phyloP scores from a whole-genome alignment of 2,113 vertebrate species.

The Pica pica region DNA sequence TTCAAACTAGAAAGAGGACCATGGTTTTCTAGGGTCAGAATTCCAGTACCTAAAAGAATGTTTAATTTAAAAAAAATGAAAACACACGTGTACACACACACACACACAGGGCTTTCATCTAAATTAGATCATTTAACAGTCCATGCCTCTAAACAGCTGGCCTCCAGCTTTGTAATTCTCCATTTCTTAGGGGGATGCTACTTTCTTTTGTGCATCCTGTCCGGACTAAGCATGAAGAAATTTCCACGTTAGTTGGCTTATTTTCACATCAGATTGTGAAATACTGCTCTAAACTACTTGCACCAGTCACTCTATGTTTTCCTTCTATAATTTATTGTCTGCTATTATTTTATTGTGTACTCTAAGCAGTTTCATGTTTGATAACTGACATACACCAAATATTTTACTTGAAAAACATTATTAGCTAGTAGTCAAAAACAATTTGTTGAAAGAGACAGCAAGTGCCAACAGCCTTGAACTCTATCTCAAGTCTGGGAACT shows the following conservation, averaged over 20 bases:
- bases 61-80: background rate
- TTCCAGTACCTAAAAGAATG: background rate
- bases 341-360: background rate
- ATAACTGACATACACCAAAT: background rate
- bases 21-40: background rate
- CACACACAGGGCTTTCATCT: background rate
- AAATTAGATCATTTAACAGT: background rate
- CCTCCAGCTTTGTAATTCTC: background rate
- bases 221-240: background rate
- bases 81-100: background rate
- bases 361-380: background rate
- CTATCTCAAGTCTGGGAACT: background rate
- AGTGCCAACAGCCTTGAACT: background rate
- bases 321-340: background rate
- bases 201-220: background rate
- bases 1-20: background rate
- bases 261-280: background rate
- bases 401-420: background rate
- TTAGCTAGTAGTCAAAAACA: background rate
- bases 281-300: background rate
- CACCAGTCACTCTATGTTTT: background rate
- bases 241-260: background rate
- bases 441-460: background rate
- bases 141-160: background rate
- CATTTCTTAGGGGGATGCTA: background rate